phyloP scores from a whole-genome alignment of 1,140 invertebrate species.

The Zeugodacus cucurbitae region DNA sequence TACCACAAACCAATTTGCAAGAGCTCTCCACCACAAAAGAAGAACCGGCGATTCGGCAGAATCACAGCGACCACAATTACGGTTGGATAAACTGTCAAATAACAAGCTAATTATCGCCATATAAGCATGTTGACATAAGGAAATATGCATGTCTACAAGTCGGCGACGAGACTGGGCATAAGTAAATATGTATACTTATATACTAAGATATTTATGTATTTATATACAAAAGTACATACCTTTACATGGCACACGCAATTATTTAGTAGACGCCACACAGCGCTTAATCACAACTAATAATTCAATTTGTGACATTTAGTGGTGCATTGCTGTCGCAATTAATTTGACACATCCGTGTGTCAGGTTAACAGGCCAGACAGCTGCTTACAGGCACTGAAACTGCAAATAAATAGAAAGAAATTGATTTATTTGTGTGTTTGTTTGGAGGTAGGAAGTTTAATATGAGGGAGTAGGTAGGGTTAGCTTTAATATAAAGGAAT shows the following conservation, averaged over 20 bases:
- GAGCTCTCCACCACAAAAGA: background rate
- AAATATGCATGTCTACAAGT: background rate
- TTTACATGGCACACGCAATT: background rate
- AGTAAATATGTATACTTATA: background rate
- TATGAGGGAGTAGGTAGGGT: too few species aligned
- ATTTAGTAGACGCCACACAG: background rate
- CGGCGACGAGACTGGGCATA: background rate
- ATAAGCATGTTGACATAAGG: background rate
- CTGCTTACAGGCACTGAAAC: background rate
- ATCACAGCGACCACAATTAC: background rate
- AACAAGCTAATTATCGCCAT: background rate
- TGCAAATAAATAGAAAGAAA: background rate
- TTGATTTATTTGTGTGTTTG: background rate
- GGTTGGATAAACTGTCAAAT: background rate
- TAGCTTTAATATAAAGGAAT: too few species aligned
- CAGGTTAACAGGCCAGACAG: background rate
- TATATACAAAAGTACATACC: background rate
- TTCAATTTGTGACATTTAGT: conserved; percentile 53
- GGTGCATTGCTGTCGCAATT: conserved; percentile 61
- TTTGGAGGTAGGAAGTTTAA: background rate
- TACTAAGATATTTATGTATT: background rate
- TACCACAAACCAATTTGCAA: too few species aligned
- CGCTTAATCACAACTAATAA: conserved; percentile 50
- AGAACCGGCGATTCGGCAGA: background rate
- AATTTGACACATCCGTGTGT: conserved; percentile 58